Base-by-base conservation (phyloP, 2,888 invertebrate species). In the Apodemia hepburni region DNA sequence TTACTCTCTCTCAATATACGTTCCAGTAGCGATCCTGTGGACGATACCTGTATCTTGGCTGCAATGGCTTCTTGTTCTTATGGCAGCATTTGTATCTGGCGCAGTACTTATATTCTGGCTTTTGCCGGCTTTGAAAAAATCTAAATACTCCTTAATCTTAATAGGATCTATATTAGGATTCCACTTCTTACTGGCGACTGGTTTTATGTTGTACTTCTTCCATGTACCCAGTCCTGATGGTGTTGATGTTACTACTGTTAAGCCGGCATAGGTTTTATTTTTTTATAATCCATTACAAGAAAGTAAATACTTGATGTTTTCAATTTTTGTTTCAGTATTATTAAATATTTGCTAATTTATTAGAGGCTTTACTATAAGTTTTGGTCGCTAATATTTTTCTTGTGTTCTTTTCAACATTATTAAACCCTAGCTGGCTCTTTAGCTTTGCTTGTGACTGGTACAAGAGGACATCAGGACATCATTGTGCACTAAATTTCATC, bases 21-120 rank as follows among this genome's bases (percentile, higher is more conserved):
- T 99, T 75, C 99, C 99, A 5, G 96, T 98, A 9, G 97, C 98
- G 3, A 94, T 98, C 69, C 89, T 99, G 51, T 98, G 98, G 98
- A 95, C 97, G 0, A 96, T 99, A 73, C 96, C 95, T 82, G 93
- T 95, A 15, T 92, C 92, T 27, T 94, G 96, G 93, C 91, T 99
- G 38, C 98, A 98, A 76, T 99, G 98, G 98, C 77, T 95, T 7
- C 92, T 99, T 59, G 97, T 98, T 0, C 85, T 96, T 47, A 88
- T 96, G 71, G 98, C 97, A 0, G 96, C 98, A 0, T 85, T 95
- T 42, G 87, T 98, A 35, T 98, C 98, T 0, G 98, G 98, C 8
- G 94, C 85, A 0, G 98, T 98, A 2, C 92, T 99, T 15, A 92
- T 98, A 27, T 93, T 96, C 66, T 95, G 97, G 66, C 92, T 99